phyloP scores from a whole-genome alignment of 2,888 invertebrate species.

The Epirrita christyi region DNA sequence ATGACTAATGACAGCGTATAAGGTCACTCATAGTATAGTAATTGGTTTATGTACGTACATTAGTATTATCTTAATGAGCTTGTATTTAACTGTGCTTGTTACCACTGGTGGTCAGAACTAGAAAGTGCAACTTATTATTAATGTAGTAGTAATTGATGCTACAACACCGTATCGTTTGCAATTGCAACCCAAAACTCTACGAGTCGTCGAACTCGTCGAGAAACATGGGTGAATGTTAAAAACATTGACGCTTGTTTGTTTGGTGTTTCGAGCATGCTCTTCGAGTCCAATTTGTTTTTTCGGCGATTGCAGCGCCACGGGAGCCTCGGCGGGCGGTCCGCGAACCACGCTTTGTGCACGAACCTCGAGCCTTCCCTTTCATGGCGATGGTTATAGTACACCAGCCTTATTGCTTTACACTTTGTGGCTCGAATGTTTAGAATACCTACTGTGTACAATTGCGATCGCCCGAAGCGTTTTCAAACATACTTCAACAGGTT shows the following conservation, averaged over 20 bases:
- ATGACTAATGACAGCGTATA: no score
- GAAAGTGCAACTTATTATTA: constrained; percentile 1
- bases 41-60: no score
- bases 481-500: constrained; percentile 48
- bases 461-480: constrained; percentile 54
- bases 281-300: constrained; percentile 70
- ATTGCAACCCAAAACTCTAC: background rate
- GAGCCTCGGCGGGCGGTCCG: constrained; percentile 66
- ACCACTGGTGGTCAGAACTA: background rate
- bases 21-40: no score
- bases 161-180: constrained; percentile 10
- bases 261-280: constrained; percentile 43
- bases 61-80: background rate
- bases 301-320: constrained; percentile 60
- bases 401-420: constrained; percentile 61
- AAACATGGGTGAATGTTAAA: constrained; percentile 53
- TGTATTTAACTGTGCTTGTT: background rate
- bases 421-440: constrained; percentile 57
- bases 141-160: constrained; percentile 1
- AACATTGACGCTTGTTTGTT: constrained; percentile 63
- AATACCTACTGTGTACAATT: constrained; percentile 45
- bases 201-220: constrained; percentile 3
- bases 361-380: constrained; percentile 63
- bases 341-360: constrained; percentile 65
- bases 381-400: constrained; percentile 68